These are phyloP conservation scores for Panopea generosa DNA, from an alignment of 2,888 invertebrate genomes.

Conservation along the genomic window DNA sequence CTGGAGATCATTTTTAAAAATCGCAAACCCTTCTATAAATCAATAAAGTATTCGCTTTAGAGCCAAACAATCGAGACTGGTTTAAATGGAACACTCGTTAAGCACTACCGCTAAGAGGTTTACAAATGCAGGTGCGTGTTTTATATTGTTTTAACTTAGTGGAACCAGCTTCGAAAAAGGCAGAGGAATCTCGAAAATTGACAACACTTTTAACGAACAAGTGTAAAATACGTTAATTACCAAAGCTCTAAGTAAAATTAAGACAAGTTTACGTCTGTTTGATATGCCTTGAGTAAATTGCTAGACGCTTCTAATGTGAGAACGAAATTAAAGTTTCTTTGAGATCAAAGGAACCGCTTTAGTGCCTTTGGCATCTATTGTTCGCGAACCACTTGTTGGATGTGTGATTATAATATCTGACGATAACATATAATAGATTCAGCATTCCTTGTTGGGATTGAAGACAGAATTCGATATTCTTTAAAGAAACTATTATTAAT, in stretches of 20 bases:
- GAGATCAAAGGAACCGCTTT: slow-evolving; percentile 52
- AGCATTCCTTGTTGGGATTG: not conserved
- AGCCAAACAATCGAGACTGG: too few relatives aligned
- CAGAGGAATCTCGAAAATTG: too few relatives aligned
- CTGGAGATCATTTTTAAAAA: too few relatives aligned
- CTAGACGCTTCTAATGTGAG: slow-evolving; percentile 32
- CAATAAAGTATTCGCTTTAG: too few relatives aligned
- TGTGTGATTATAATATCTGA: not conserved
- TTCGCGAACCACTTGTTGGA: slow-evolving; percentile 12
- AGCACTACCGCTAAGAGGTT: too few relatives aligned
- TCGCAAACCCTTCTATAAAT: too few relatives aligned
- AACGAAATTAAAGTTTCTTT: slow-evolving; percentile 26
- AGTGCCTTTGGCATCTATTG: slow-evolving; percentile 45
- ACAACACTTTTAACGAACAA: slow-evolving; percentile 1
- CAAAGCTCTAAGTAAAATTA: not conserved
- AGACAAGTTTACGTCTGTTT: slow-evolving; percentile 18
- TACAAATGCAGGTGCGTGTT: too few relatives aligned
- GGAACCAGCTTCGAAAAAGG: too few relatives aligned
- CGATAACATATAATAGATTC: not conserved
- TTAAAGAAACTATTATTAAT: not conserved
- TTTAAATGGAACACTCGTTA: too few relatives aligned
- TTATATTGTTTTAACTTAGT: too few relatives aligned
- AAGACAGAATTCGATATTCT: slow-evolving; percentile 4
- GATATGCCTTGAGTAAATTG: slow-evolving; percentile 10
- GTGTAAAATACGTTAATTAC: not conserved